Base-by-base conservation (phyloP, 2,888 invertebrate genomes). In the Caenorhabditis zanzibari region DNA sequence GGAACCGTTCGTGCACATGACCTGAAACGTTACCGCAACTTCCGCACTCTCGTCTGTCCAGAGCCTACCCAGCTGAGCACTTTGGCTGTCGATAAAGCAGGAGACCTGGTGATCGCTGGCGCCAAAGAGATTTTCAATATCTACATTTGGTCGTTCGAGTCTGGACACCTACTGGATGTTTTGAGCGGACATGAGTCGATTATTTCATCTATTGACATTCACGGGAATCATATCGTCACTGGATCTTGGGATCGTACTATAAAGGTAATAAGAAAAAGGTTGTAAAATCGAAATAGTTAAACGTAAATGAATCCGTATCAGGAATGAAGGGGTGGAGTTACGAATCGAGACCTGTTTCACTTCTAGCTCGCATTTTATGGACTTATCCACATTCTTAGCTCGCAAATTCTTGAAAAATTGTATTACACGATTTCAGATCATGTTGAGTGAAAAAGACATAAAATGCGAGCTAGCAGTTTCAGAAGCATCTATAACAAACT, bases 1-100 rank as follows among this genome's bases (percentile, higher is more conserved):
- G 99, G 99, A 4, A 97, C 98, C 3, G 96, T 98, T 0, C 93
- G 98, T 89, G 98, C 98, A 0, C 98, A 95, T 93, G 99, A 99
- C 94, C 94, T 98, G 79, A 95, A 95, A 66, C 95, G 96, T 87
- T 77, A 58, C 19, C 41, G 98, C 52, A 99, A 99, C 93, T 99
- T 99, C 94, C 95, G 97, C 63, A 99, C 98, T 0, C 95, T 98
- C 79, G 96, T 97, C 0, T 96, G 97, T 0, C 97, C 97, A 0
- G 95, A 95, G 63, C 95, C 96, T 0, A 96, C 96, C 0, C 98
- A 99, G 93, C 97, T 99, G 93, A 95, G 96, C 14, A 96, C 96
- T 92, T 95, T 97, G 0, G 95, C 96, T 0, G 93, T 98, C 12
- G 99, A 99, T 93, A 94, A 95, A 3, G 82, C 90, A 28, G 96